A percentile compares a stretch with the other conserved stretches of the same genome.
These are phyloP conservation scores for Drosophila nigricruria DNA, from an alignment of 2,888 invertebrate species.

Conservation along the genomic window DNA sequence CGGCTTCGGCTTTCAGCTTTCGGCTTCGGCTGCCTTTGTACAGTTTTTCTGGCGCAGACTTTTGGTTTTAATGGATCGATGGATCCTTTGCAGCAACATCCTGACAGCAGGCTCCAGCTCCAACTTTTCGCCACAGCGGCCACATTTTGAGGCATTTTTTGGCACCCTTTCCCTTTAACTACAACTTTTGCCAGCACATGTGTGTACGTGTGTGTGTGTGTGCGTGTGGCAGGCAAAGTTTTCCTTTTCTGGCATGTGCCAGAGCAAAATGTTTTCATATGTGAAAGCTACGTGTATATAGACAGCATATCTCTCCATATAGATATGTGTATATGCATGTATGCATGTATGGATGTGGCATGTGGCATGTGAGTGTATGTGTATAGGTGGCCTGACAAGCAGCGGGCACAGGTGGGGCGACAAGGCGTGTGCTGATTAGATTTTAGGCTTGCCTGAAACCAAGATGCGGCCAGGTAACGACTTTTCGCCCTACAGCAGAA, in stretches of 20 bases:
- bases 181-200: slow-evolving; percentile 33
- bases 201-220: too few species aligned
- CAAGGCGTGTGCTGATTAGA: slow-evolving; percentile 71
- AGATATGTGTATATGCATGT: not conserved
- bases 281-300: slow-evolving; percentile 22
- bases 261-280: slow-evolving; percentile 45
- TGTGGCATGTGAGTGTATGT: slow-evolving; percentile 2
- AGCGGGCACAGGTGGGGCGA: slow-evolving; percentile 38
- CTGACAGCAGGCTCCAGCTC: slow-evolving; percentile 26
- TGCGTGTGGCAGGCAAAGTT: slow-evolving; percentile 49
- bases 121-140: slow-evolving; percentile 43
- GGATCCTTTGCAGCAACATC: slow-evolving; percentile 53
- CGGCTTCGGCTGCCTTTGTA: slow-evolving; percentile 58
- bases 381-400: slow-evolving; percentile 3
- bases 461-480: slow-evolving; percentile 51
- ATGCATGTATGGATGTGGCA: slow-evolving; percentile 7
- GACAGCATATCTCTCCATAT: slow-evolving; percentile 18
- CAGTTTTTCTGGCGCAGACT: slow-evolving; percentile 71
- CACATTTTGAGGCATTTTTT: slow-evolving; percentile 39
- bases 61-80: slow-evolving; percentile 82
- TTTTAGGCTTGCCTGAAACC: slow-evolving; percentile 51
- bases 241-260: slow-evolving; percentile 53
- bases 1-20: slow-evolving; percentile 32
- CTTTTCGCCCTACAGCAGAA: slow-evolving; percentile 33
- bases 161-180: slow-evolving; percentile 20